Evolutionary conservation across 2,113 vertebrate genomes (phyloP), one percentile per base, ranked within the genome.

Genomic region (Taxidea taxus): DNA sequence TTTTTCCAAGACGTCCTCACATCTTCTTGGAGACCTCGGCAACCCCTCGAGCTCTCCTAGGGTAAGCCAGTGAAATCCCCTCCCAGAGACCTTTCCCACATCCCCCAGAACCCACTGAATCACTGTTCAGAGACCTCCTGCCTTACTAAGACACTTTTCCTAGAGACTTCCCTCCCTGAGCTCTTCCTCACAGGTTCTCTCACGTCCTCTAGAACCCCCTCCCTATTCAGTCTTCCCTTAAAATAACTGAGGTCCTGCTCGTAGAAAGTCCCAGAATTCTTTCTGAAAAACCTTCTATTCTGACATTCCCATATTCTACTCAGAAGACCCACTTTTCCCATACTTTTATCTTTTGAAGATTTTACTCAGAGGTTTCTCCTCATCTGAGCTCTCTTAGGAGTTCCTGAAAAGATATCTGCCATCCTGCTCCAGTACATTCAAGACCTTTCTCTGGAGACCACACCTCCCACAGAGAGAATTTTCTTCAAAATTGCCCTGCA

Each of bases 241-340:
- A 27, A 90, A 60, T 95, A 95, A 80, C 18, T 58, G 56, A 87
- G 39, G 29, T 74, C 60, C 29, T 92, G 44, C 62, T 34, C 58
- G 62, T 86, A 82, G 58, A 60, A 66, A 87, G 11, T 27, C 49
- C 92, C 87, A 83, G 66, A 96, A 85, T 97, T 91, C 44, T 93
- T 85, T 97, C 70, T 77, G 74, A 60, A 82, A 93, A 93, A 37
- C 58, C 31, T 25, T 84, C 47, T 83, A 4, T 21, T 56, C 64
- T 85, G 29, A 77, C n/a, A 34, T 56, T 77, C 16, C 47, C 29
- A 91, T 21, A 15, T 66, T 39, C 74, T 60, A 34, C 21, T 49
- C 54, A 62, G 68, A 85, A 92, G n/a, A 51, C 37, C 34, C 25
- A 31, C 44, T 68, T 44, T 62, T 58, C 27, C 39, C 21, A 3